Evolutionary conservation across 2,113 vertebrate species (phyloP).

Genomic region (Climacteris rufus): DNA sequence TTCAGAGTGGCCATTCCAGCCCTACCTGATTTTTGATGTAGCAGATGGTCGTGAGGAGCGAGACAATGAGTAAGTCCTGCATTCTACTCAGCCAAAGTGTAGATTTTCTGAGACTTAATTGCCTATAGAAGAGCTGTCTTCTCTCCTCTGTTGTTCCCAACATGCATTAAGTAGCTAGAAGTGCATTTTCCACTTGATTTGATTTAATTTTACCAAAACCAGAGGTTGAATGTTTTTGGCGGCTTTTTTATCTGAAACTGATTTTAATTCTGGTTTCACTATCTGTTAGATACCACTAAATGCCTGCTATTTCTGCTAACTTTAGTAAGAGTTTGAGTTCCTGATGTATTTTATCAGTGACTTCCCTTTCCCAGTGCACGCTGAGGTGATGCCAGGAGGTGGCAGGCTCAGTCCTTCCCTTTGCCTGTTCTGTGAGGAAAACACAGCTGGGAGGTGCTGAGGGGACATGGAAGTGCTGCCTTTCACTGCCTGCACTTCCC

Average conservation of each 20-base stretch:
- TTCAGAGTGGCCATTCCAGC: slow-evolving; percentile 79
- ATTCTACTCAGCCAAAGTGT: not conserved
- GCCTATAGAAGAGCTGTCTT: not conserved
- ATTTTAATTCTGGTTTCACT: not conserved
- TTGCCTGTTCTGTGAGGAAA: not conserved
- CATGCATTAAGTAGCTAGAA: not conserved
- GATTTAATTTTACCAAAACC: not conserved
- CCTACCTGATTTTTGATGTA: slow-evolving; percentile 86
- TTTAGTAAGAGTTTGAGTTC: not conserved
- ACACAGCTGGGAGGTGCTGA: not conserved
- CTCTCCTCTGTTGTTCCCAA: not conserved
- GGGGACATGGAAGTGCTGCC: not conserved
- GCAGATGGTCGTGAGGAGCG: slow-evolving; percentile 76
- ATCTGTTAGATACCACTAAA: not conserved
- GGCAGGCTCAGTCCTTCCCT: not conserved
- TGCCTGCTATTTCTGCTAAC: not conserved
- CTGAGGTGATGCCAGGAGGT: slow-evolving; percentile 7
- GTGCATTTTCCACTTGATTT: not conserved
- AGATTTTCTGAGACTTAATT: not conserved
- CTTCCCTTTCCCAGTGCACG: not conserved
- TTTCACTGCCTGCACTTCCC: not conserved
- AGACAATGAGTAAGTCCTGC: slow-evolving; percentile 76
- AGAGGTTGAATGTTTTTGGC: rapidly evolving
- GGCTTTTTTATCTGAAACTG: not conserved
- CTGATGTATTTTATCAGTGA: not conserved